These are phyloP conservation scores for Chloroceryle inda DNA, from an alignment of 2,797 vertebrate species.

Conservation along the genomic window DNA sequence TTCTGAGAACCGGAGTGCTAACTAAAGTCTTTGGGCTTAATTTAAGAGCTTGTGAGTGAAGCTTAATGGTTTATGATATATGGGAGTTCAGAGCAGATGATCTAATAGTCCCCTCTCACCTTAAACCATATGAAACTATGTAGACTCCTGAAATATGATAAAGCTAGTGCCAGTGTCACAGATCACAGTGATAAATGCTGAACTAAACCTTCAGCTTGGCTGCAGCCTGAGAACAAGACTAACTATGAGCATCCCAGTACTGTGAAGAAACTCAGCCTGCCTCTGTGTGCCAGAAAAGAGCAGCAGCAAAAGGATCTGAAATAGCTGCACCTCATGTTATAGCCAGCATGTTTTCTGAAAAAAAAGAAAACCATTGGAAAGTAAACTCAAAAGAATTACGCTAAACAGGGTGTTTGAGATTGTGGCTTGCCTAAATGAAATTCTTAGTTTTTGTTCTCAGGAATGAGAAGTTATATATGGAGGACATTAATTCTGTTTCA, in stretches of 20 bases:
- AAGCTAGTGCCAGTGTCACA: constrained; percentile 19
- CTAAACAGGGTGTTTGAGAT: neutral
- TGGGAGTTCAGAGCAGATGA: constrained; percentile 42
- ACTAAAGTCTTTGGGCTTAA: constrained; percentile 63
- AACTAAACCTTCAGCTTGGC: constrained; percentile 47
- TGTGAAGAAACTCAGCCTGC: neutral
- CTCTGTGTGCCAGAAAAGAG: neutral
- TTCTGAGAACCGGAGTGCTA: constrained; percentile 54
- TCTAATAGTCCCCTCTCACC: constrained; percentile 63
- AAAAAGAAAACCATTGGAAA: neutral
- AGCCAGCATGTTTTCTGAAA: neutral
- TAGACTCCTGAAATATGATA: constrained; percentile 46
- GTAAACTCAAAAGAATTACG: neutral
- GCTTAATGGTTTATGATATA: constrained; percentile 62
- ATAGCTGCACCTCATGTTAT: neutral
- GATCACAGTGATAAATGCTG: constrained; percentile 36
- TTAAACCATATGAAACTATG: constrained; percentile 58
- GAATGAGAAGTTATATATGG: neutral
- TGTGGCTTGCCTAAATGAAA: neutral
- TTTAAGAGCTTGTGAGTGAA: constrained; percentile 57
- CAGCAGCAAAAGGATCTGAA: neutral
- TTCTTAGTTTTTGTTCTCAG: neutral
- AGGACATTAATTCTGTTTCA: neutral
- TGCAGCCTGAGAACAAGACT: constrained; percentile 2
- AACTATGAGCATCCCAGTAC: neutral